Evolutionary conservation across 2,888 invertebrate genomes (phyloP), one percentile per base, ranked within the genome.

Genomic region (Colletes collaris): DNA sequence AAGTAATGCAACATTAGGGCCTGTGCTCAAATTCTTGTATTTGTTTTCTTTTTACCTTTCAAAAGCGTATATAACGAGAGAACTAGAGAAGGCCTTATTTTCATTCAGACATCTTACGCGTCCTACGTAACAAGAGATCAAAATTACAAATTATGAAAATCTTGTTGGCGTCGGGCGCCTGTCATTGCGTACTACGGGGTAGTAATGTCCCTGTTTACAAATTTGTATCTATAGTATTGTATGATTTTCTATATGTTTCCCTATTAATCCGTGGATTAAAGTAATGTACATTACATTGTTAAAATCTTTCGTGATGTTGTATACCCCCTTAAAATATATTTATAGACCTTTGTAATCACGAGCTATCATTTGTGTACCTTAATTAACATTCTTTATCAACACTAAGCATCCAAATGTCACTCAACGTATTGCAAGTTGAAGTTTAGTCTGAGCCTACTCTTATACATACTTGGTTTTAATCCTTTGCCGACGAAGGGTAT

Each of bases 1-100:
- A 92, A 90, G 89, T 92, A 91, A 90, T 92, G 92, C 91, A 92
- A 90, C 88, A 85, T 90, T 90, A 87, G 89, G 89, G 85, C 88
- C 88, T 86, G 80, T 82, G 79, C 79, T 84, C 73, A 66, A 76
- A 73, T 64, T 78, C 79, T 80, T 78, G 52, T 71, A 67, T 67
- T 56, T 77, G 40, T 50, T 58, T 62, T 60, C 37, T 75, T 72
- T 83, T 83, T 65, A 68, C 71, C 81, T 82, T 66, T 77, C 58
- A 82, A 86, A 81, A 76, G 76, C 82, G 79, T 82, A 73, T 82
- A 74, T 79, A 83, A 84, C 80, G 83, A 84, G 82, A 87, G 75
- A 83, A 84, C 83, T 75, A 81, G 81, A 87, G 85, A 89, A 89
- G 81, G 81, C 79, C 79, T 79, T 81, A 59, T 65, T 82, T 62